Evolutionary conservation across 2,797 vertebrate species (phyloP).

Genomic region (Ctenopoma kingsleyae): DNA sequence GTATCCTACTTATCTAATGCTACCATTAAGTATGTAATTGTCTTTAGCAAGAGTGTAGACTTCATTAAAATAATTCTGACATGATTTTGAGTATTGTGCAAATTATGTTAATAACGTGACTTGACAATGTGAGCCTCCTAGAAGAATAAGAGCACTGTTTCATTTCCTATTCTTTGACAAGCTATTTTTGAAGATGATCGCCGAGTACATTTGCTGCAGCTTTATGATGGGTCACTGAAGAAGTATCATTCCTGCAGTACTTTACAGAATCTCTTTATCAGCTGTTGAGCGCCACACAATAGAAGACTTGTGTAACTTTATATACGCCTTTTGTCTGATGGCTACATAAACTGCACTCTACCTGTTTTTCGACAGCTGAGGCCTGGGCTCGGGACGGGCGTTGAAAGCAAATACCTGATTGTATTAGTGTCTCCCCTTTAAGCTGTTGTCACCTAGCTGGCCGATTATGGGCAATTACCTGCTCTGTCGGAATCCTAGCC

Average conservation of each 20-base stretch:
- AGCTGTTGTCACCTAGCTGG: slow-evolving; percentile 90
- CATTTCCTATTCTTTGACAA: slow-evolving; percentile 50
- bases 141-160: slow-evolving; percentile 28
- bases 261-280: slow-evolving; percentile 75
- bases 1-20: slow-evolving; percentile 63
- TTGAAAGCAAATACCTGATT: slow-evolving; percentile 87
- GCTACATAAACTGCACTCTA: slow-evolving; percentile 79
- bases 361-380: slow-evolving; percentile 77
- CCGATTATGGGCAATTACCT: slow-evolving; percentile 90
- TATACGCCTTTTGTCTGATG: slow-evolving; percentile 73
- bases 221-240: slow-evolving; percentile 73
- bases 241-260: slow-evolving; percentile 67
- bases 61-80: slow-evolving; percentile 75
- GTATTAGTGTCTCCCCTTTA: slow-evolving; percentile 85
- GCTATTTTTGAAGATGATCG: slow-evolving; percentile 52
- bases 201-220: slow-evolving; percentile 62
- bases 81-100: slow-evolving; percentile 58
- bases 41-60: slow-evolving; percentile 70
- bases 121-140: slow-evolving; percentile 41
- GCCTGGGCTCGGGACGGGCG: slow-evolving; percentile 66
- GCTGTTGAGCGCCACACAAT: slow-evolving; percentile 63
- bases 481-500: slow-evolving; percentile 89
- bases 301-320: slow-evolving; percentile 78
- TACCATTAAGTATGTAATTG: slow-evolving; percentile 65
- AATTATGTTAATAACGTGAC: slow-evolving; percentile 49